Evolutionary conservation across 2,888 invertebrate genomes (phyloP).

Genomic region (Andrena minutula): DNA sequence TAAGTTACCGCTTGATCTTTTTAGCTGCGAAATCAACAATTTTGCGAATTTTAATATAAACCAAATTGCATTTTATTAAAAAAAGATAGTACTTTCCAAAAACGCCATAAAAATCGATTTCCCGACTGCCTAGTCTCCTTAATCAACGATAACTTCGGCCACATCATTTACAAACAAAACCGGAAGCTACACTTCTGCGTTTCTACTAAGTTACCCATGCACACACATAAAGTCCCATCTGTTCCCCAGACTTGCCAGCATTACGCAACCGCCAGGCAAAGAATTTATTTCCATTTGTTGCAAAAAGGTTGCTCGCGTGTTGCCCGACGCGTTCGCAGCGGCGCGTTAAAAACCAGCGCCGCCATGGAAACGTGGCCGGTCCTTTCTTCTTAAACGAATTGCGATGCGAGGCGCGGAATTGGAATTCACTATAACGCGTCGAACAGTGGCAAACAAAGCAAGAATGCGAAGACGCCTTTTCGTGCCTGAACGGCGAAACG

Average conservation of each 20-base stretch:
- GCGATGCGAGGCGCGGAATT: constrained; percentile 33
- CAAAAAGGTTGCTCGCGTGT: neutral
- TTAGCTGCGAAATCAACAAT: no score
- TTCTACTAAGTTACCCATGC: neutral
- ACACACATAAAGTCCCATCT: neutral
- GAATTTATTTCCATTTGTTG: constrained; percentile 15
- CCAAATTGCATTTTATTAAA: no score
- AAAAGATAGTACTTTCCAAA: no score
- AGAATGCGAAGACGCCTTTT: constrained; percentile 8
- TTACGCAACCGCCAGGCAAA: neutral
- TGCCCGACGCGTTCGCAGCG: neutral
- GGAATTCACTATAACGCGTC: constrained; percentile 34
- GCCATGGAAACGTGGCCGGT: neutral
- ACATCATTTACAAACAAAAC: neutral
- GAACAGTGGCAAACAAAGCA: constrained; percentile 29
- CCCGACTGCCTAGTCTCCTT: no score
- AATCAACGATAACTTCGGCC: neutral
- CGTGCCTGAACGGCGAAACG: constrained; percentile 7
- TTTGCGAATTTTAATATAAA: no score
- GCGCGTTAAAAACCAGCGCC: constrained; percentile 5
- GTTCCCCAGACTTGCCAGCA: neutral
- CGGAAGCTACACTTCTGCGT: neutral
- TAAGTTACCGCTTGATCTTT: no score
- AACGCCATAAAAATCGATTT: no score
- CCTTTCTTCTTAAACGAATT: constrained; percentile 17